Evolutionary conservation across 2,797 vertebrate species (phyloP).

Genomic region (Coracias cyanogaster): DNA sequence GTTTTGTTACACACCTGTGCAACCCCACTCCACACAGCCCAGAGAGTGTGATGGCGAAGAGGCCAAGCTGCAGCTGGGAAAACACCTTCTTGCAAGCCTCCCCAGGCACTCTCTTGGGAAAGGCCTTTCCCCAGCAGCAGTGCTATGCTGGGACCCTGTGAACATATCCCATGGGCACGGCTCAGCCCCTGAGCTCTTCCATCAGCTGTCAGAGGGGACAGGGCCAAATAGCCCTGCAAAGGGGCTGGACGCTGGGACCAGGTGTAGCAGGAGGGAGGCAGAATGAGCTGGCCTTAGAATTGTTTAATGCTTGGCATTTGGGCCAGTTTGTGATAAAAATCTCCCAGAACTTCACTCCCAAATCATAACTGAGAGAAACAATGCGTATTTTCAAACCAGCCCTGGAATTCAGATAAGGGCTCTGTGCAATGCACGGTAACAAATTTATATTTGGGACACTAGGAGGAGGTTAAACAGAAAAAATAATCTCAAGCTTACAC

Average conservation of each 20-base stretch:
- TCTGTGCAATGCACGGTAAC: neutral
- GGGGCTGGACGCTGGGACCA: neutral
- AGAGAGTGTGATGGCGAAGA: neutral
- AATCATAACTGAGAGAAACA: neutral
- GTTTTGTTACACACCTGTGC: neutral
- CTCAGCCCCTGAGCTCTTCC: neutral
- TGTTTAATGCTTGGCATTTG: neutral
- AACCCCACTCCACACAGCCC: rapidly evolving
- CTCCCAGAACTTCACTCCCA: neutral
- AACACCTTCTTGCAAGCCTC: neutral
- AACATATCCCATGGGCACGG: neutral
- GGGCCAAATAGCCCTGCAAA: neutral
- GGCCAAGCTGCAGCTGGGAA: neutral
- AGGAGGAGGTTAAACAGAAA: neutral
- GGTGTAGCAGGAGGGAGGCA: neutral
- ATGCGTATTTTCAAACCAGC: neutral
- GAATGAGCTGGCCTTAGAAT: neutral
- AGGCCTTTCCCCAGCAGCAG: neutral
- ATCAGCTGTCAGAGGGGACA: neutral
- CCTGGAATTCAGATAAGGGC: neutral
- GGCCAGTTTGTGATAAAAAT: neutral
- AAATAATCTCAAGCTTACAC: neutral
- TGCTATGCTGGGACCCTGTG: neutral
- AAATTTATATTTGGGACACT: neutral
- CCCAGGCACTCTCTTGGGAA: neutral